These are phyloP conservation scores for Odontothrips loti DNA, from an alignment of 2,888 invertebrate genomes.

Conservation along the genomic window DNA sequence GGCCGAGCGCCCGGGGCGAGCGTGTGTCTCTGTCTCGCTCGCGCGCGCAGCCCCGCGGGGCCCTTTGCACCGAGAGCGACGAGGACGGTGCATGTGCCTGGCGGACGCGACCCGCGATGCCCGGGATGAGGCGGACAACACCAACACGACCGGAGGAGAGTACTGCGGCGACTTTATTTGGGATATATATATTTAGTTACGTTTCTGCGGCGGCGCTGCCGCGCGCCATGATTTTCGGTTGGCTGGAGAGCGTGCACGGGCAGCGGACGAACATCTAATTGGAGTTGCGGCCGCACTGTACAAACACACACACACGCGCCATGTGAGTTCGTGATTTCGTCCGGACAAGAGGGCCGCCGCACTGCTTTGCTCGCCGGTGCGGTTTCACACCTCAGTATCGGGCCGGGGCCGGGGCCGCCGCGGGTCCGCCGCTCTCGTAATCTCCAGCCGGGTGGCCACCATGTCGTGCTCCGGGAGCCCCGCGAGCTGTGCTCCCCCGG, in stretches of 20 bases:
- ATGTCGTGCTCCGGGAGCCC: too few relatives aligned
- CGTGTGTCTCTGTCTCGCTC: too few relatives aligned
- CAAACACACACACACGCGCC: not conserved
- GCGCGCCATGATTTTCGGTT: not conserved
- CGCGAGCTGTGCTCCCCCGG: too few relatives aligned
- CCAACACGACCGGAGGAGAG: not conserved
- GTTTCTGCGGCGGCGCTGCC: not conserved
- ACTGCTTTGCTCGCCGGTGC: not conserved
- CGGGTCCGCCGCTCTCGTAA: too few relatives aligned
- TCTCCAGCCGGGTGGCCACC: too few relatives aligned
- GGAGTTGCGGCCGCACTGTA: not conserved
- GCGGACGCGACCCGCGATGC: not conserved
- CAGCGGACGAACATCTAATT: not conserved
- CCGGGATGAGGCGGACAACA: not conserved
- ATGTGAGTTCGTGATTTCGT: not conserved
- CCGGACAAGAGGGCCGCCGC: not conserved
- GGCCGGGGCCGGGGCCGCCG: too few relatives aligned
- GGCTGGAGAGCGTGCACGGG: not conserved
- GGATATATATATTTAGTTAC: not conserved
- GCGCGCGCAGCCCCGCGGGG: too few relatives aligned
- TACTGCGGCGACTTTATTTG: not conserved
- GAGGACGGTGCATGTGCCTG: not conserved
- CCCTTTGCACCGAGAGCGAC: too few relatives aligned
- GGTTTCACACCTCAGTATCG: not conserved
- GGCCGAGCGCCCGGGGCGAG: not conserved